Evolutionary conservation across 2,888 invertebrate species (phyloP).

Genomic region (Odontomyia ornata): DNA sequence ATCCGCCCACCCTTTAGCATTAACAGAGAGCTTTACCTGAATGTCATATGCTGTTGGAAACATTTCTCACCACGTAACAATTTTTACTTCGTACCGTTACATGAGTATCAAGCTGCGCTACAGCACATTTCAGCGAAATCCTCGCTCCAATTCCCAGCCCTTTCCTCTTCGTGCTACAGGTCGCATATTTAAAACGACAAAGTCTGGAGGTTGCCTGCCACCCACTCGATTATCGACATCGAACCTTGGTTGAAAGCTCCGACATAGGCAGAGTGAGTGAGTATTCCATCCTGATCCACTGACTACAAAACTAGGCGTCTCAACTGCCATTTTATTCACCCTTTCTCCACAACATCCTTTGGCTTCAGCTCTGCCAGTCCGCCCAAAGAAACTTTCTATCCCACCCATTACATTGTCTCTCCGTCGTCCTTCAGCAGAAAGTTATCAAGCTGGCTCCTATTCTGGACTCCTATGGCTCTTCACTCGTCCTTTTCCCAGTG

Average conservation of each 20-base stretch:
- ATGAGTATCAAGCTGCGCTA: constrained; percentile 4
- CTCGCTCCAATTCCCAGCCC: background rate
- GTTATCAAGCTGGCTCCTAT: background rate
- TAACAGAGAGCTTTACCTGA: constrained; percentile 24
- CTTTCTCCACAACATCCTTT: no score
- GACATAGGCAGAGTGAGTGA: background rate
- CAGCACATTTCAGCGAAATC: constrained; percentile 20
- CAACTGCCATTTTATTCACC: background rate
- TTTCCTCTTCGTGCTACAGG: background rate
- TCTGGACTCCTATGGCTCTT: background rate
- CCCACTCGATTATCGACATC: constrained; percentile 24
- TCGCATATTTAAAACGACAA: background rate
- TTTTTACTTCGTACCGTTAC: constrained; percentile 12
- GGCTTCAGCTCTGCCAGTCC: background rate
- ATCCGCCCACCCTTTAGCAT: constrained; percentile 13
- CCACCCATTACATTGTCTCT: background rate
- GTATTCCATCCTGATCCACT: background rate
- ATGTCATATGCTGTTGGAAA: constrained; percentile 38
- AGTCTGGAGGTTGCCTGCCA: background rate
- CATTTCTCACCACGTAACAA: constrained; percentile 33
- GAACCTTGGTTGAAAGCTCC: constrained; percentile 31
- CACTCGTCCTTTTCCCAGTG: background rate
- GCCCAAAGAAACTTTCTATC: constrained; percentile 4
- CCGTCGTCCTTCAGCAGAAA: background rate
- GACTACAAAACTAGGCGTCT: background rate